Conservation (phyloP, 2,888 invertebrate species). For the Melieria picta region DNA sequence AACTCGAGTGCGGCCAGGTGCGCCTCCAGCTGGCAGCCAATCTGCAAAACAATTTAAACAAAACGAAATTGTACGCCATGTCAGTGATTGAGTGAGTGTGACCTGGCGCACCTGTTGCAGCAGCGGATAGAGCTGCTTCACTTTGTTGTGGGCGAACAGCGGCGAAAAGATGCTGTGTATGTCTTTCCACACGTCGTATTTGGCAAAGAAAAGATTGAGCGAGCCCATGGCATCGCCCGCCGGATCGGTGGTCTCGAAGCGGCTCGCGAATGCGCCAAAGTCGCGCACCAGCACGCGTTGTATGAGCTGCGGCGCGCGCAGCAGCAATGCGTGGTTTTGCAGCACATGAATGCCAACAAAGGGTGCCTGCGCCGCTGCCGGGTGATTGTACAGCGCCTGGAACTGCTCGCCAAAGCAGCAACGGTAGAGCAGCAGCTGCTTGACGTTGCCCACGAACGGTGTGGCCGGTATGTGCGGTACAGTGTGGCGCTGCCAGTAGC, state of each 20-base stretch:
- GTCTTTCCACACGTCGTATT: constrained; percentile 65
- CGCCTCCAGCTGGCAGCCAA: constrained; percentile 55
- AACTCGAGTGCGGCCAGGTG: constrained; percentile 47
- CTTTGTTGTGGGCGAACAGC: constrained; percentile 63
- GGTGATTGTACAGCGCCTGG: constrained; percentile 56
- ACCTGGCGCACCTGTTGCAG: constrained; percentile 47
- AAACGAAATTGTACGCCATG: no score
- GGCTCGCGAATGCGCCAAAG: constrained; percentile 62
- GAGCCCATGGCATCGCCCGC: constrained; percentile 62
- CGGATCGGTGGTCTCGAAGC: constrained; percentile 55
- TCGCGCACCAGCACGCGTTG: constrained; percentile 66
- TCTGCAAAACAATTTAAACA: constrained; percentile 30
- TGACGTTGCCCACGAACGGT: constrained; percentile 65
- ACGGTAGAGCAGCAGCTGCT: constrained; percentile 54
- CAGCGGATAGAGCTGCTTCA: constrained; percentile 59
- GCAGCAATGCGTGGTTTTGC: constrained; percentile 64
- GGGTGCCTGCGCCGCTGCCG: constrained; percentile 43
- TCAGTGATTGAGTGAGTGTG: neutral
- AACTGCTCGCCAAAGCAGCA: constrained; percentile 59
- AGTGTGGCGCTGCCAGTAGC: constrained; percentile 56
- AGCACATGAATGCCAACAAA: constrained; percentile 64
- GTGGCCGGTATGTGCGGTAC: constrained; percentile 56
- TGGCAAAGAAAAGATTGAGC: constrained; percentile 65
- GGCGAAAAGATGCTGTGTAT: constrained; percentile 65
- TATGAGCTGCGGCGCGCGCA: constrained; percentile 65